phyloP scores from a whole-genome alignment of 2,113 vertebrate species.

The Nycticorax nycticorax region DNA sequence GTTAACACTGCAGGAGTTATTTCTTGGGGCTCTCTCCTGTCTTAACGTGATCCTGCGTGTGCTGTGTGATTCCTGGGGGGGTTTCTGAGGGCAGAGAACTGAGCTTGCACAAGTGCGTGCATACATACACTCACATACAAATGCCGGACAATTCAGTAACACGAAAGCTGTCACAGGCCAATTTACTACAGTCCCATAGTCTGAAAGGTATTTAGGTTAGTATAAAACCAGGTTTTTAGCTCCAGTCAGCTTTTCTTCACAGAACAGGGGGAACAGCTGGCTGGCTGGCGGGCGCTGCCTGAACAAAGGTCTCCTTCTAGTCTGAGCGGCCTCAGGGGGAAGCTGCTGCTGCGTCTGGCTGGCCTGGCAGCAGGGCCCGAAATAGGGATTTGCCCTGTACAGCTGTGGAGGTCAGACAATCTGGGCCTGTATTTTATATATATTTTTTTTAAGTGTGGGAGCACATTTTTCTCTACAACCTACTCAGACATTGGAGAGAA shows the following conservation, averaged over 20 bases:
- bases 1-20: background rate
- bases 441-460: background rate
- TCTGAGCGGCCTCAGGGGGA: background rate
- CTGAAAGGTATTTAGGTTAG: background rate
- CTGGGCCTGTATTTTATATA: background rate
- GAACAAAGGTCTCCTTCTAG: background rate
- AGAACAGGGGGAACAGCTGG: background rate
- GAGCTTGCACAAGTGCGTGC: background rate
- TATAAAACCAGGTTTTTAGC: background rate
- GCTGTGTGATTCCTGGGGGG: background rate
- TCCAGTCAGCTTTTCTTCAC: background rate
- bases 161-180: background rate
- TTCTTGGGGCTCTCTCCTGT: background rate
- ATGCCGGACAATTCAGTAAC: background rate
- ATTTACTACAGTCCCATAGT: background rate
- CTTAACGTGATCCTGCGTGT: rapidly evolving
- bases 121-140: rapidly evolving
- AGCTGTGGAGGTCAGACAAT: background rate
- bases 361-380: background rate
- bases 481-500: background rate
- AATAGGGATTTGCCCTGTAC: background rate
- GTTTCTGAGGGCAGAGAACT: background rate
- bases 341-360: background rate
- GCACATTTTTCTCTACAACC: background rate
- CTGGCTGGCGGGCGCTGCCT: background rate